Evolutionary conservation across 2,113 vertebrate species (phyloP).

Genomic region (Cheirogaleus medius): DNA sequence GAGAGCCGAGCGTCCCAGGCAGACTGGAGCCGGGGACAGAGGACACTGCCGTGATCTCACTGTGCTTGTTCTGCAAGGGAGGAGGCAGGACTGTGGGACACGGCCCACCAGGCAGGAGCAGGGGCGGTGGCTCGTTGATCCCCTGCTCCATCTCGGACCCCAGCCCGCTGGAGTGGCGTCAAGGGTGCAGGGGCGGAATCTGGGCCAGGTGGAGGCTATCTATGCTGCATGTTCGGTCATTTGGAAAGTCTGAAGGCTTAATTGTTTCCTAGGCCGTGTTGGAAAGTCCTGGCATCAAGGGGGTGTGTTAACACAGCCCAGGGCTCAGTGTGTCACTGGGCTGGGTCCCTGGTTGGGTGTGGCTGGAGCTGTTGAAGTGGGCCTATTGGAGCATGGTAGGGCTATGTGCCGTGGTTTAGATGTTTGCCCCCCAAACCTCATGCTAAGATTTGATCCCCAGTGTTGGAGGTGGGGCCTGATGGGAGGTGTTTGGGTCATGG

Average conservation of each 20-base stretch:
- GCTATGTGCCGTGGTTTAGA: too few species aligned
- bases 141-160: neutral
- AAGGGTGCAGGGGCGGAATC: neutral
- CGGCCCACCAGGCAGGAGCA: neutral
- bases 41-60: neutral
- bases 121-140: neutral
- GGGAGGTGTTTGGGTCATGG: too few species aligned
- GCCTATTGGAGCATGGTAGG: neutral
- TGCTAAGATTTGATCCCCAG: too few species aligned
- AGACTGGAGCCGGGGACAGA: neutral
- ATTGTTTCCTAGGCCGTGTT: neutral
- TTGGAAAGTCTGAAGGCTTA: neutral
- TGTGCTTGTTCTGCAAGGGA: neutral
- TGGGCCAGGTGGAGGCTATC: neutral
- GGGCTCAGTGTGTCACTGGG: neutral
- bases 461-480: too few species aligned
- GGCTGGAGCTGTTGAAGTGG: neutral
- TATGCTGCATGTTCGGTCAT: neutral
- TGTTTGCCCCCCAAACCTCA: too few species aligned
- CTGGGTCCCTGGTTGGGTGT: neutral
- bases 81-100: neutral
- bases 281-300: neutral
- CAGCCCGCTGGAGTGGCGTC: neutral
- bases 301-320: neutral
- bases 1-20: neutral